Base-by-base conservation (phyloP, 2,113 vertebrate species). In the Planiliza haematocheilus region DNA sequence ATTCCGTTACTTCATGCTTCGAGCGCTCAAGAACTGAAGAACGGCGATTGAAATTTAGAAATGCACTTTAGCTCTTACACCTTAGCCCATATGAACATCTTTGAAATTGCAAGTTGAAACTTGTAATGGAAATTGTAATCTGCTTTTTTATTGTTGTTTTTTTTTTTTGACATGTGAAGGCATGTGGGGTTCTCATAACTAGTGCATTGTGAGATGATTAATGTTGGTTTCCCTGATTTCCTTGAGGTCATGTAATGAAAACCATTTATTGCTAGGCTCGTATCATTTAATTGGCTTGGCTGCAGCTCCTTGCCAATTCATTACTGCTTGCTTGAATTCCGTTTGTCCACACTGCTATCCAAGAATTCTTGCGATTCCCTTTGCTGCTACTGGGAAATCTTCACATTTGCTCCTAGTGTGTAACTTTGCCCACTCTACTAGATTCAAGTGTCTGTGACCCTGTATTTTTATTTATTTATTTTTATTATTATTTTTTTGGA, bases 281-380 rank as follows among this genome's bases (percentile, higher is more conserved):
- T 85, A 86, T 84, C 78, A 83, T 85, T 85, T 86, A 82, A 86
- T 86, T 85, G 82, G 45, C 61, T 74, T 55, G 70, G 58, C 79
- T 67, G 58, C 42, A 70, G 70, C 84, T 70, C 39, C 49, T 20
- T 53, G 53, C 39, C 71, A 53, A 38, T 83, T 81, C 70, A 85
- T 87, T 73, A 69, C 34, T 64, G 20, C 16, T 41, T 43, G 53
- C 67, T 65, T 74, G 63, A 38, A 60, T 78, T 53, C 43, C 17
- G 7, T 73, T 74, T 65, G 64, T 59, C 52, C 56, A n/a, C 14
- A 20, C 8, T 61, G 76, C 58, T 59, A 50, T 24, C 51, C 63
- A 49, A 18, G 16, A 46, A 69, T 74, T 70, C 30, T 68, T 68
- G 34, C 50, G 53, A 38, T 79, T 72, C 57, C n/a, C n/a, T 20